Conservation (phyloP, 1,140 invertebrate species). For the Delia radicum region DNA sequence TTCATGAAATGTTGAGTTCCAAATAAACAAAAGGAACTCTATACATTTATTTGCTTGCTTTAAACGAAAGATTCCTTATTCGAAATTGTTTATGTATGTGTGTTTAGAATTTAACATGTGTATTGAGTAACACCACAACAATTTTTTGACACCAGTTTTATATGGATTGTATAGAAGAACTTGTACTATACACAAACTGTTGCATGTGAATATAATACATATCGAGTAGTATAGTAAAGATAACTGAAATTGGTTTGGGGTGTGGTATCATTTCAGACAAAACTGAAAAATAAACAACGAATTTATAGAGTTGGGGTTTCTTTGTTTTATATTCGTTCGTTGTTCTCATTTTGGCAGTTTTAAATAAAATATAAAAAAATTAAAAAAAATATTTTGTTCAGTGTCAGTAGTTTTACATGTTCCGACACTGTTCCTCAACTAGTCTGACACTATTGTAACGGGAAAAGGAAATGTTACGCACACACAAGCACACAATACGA, state of each 20-base stretch:
- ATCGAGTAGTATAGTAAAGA: neutral
- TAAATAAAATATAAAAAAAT: neutral
- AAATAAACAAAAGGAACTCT: neutral
- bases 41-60: neutral
- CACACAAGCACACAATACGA: neutral
- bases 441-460: neutral
- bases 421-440: constrained; percentile 3
- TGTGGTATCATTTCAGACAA: neutral
- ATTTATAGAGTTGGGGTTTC: neutral
- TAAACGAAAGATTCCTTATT: neutral
- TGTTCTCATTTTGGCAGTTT: neutral
- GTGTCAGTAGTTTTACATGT: neutral
- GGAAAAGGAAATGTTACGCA: neutral
- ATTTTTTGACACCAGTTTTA: neutral
- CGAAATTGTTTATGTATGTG: neutral
- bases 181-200: neutral
- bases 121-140: neutral
- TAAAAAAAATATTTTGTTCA: neutral
- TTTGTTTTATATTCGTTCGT: neutral
- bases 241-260: neutral
- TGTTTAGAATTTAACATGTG: neutral
- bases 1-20: neutral
- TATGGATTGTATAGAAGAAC: neutral
- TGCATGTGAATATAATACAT: neutral
- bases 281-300: neutral